Conservation (phyloP, 2,888 invertebrate species). For the Tiliacea aurago region DNA sequence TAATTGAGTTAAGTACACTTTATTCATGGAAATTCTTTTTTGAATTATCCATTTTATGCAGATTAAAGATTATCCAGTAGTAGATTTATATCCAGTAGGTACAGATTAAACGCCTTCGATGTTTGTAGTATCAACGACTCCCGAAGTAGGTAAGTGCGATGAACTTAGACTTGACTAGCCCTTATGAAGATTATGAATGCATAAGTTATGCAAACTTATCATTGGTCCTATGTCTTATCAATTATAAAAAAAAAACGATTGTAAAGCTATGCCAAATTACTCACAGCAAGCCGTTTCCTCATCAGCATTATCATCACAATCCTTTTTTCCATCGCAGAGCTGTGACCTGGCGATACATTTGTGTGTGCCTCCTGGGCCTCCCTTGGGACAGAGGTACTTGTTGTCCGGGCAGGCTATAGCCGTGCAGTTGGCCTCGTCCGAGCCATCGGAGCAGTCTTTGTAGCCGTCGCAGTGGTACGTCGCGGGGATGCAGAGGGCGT, state of each 20-base stretch:
- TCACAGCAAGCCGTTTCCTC: conserved; percentile 97
- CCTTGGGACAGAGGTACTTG: conserved; percentile 96
- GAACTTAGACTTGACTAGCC: not conserved
- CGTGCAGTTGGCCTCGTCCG: conserved; percentile 97
- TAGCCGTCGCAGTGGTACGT: conserved; percentile 96
- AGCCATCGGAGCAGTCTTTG: conserved; percentile 97
- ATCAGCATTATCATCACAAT: conserved; percentile 97
- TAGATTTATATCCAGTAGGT: too few species aligned
- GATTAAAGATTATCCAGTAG: too few species aligned
- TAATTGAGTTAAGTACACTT: conserved; percentile 35
- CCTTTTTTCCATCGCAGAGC: conserved; percentile 97
- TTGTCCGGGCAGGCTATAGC: conserved; percentile 96
- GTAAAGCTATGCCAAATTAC: conserved; percentile 75
- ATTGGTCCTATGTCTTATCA: not conserved
- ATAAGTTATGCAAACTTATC: not conserved
- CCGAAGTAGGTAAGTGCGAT: not conserved
- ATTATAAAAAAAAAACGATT: too few species aligned
- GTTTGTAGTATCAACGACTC: not conserved
- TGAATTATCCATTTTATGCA: not conserved
- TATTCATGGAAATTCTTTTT: not conserved
- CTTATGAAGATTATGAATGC: not conserved
- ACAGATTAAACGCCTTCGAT: not conserved
- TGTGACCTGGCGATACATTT: conserved; percentile 97
- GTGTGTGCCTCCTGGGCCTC: conserved; percentile 93
- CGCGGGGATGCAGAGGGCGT: conserved; percentile 97